phyloP scores from a whole-genome alignment of 2,888 invertebrate species.

The Cephus pulcher region DNA sequence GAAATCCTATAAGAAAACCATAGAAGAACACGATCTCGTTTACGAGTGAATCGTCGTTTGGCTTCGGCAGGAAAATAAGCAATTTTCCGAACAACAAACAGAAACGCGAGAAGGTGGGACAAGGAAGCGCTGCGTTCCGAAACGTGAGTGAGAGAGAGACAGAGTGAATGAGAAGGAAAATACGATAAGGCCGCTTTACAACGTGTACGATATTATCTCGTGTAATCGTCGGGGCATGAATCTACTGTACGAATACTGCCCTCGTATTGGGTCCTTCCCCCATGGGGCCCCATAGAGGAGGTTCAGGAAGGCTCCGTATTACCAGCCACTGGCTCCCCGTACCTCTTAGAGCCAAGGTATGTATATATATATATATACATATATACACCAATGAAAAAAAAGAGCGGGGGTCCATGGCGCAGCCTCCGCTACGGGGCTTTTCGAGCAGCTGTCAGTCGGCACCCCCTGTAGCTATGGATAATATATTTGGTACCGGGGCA shows the following conservation, averaged over 20 bases:
- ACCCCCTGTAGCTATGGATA: conserved; percentile 39
- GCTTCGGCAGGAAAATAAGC: not conserved
- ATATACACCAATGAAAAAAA: not conserved
- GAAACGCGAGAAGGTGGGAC: not conserved
- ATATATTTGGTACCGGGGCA: conserved; percentile 37
- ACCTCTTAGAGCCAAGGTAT: conserved; percentile 1
- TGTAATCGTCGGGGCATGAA: conserved; percentile 38
- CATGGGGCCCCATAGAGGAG: not conserved
- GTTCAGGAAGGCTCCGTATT: not conserved
- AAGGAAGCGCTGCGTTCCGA: not conserved
- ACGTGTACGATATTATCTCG: conserved; percentile 48
- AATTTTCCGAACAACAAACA: not conserved
- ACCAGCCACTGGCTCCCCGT: not conserved
- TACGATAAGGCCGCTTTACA: conserved; percentile 45
- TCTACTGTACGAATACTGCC: not conserved
- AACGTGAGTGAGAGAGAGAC: not conserved
- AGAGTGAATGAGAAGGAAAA: not conserved
- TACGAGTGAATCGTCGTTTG: not conserved
- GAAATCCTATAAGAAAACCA: not conserved
- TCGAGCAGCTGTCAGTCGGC: conserved; percentile 39
- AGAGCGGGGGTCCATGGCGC: conserved; percentile 9
- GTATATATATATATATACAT: not conserved
- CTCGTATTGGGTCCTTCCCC: not conserved
- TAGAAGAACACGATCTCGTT: not conserved
- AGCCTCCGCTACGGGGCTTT: not conserved